Evolutionary conservation across 2,797 vertebrate species (phyloP), one percentile per base, ranked within the genome.

Genomic region (Brachyrhaphis roseni): DNA sequence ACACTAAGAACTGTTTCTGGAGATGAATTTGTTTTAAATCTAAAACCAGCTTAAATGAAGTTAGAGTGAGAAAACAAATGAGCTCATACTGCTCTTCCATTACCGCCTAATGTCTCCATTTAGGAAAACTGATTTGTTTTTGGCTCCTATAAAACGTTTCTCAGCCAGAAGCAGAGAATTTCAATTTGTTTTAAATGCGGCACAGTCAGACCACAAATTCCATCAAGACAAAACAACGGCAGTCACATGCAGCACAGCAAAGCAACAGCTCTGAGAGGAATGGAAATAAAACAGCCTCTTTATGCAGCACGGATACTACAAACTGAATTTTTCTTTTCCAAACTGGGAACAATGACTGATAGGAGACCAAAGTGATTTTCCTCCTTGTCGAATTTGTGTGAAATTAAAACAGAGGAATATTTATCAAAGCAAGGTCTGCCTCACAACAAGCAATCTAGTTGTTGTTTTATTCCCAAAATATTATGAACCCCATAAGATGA

Each of bases 81-180:
- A 62, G 28, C 15, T 34, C 31, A 62, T 34, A 62, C 31, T 62
- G 59, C 59, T 62, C 59, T 18, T 62, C 59, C 28, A 62, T 62
- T 34, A 62, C 59, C 16, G 34, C 5, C 34, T 66, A 36, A 66
- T 66, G 34, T 66, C 62, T 66, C 34, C 34, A 66, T 66, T 66
- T 66, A 39, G 62, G 34, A 39, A 64, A 66, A 66, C 34, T 23
- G 62, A 66, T 39, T 66, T 36, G 62, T 66, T 66, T 66, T 66
- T 66, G 62, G 31, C 62, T 66, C 36, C 8, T 39, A 2, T 1
- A 8, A 66, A 66, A 66, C 34, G 16, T 66, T 66, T 66, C 62
- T 39, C 62, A 39, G 62, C 62, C 62, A 66, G 62, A 66, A 66
- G 62, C 62, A 39, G 62, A 66, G 34, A 36, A 66, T 66, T 66